A percentile compares a stretch with the other conserved stretches of the same genome.
These are phyloP conservation scores for Spodoptera picta DNA, from an alignment of 2,888 invertebrate genomes.

Conservation along the genomic window DNA sequence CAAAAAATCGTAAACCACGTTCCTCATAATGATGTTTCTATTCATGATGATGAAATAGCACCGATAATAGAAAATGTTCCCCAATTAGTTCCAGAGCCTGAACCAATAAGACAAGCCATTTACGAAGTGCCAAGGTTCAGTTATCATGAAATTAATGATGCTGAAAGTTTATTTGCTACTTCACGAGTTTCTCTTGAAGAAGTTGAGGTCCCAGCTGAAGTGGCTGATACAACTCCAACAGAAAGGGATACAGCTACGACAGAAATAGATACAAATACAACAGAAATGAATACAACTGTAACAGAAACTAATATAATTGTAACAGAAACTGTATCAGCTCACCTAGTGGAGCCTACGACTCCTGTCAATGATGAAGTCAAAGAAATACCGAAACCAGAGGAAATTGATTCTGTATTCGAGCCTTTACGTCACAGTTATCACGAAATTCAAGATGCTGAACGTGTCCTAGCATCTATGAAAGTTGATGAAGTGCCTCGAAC, in stretches of 20 bases:
- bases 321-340: neutral
- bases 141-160: conserved; percentile 71
- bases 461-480: conserved; percentile 44
- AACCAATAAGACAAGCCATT: conserved; percentile 30
- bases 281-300: neutral
- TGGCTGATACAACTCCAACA: neutral
- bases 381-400: conserved; percentile 3
- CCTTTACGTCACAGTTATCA: conserved; percentile 63
- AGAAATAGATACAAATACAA: neutral
- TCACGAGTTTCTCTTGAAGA: conserved; percentile 27
- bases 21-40: conserved; percentile 18
- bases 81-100: conserved; percentile 25
- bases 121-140: conserved; percentile 66
- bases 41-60: conserved; percentile 24
- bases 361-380: neutral
- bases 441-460: conserved; percentile 71
- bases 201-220: conserved; percentile 8
- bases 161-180: conserved; percentile 64
- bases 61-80: conserved; percentile 4
- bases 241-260: too few relatives aligned
- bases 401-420: conserved; percentile 48
- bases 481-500: conserved; percentile 9
- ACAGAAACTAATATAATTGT: too few relatives aligned
- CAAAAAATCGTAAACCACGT: conserved; percentile 13
- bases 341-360: neutral